Conservation (phyloP, 2,113 vertebrate genomes). For the Melanocharis versteri region DNA sequence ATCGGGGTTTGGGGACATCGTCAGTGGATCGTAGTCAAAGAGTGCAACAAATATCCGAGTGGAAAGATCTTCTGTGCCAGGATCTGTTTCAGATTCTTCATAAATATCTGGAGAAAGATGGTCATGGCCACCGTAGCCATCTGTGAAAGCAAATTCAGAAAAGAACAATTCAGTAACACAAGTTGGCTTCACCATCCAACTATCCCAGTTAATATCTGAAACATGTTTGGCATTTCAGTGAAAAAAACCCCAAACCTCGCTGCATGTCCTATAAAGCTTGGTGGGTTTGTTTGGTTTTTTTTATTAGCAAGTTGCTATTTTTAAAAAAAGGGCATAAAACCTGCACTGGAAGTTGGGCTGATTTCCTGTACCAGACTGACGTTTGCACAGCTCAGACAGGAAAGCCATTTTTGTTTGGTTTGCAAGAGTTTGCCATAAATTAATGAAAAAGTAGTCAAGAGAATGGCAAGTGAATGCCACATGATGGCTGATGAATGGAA, state of each 20-base stretch:
- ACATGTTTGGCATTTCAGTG: neutral
- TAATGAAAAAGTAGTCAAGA: neutral
- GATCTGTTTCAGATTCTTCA: constrained; percentile 85
- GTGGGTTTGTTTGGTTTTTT: neutral
- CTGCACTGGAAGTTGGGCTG: neutral
- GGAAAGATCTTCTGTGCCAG: constrained; percentile 78
- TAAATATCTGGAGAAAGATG: constrained; percentile 85
- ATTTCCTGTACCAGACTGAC: neutral
- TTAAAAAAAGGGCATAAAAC: neutral
- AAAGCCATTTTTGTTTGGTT: neutral
- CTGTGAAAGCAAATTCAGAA: constrained; percentile 65
- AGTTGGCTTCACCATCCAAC: neutral
- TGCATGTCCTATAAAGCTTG: neutral
- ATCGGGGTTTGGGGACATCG: constrained; percentile 97
- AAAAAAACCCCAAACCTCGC: neutral
- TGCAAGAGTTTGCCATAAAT: neutral
- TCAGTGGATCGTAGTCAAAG: constrained; percentile 94
- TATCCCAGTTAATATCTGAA: neutral
- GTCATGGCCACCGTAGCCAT: constrained; percentile 80
- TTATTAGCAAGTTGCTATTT: neutral
- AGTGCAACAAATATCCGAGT: constrained; percentile 91
- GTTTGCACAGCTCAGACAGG: neutral
- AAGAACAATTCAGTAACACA: neutral
- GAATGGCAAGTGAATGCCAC: neutral
- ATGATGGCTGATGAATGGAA: neutral